Evolutionary conservation across 2,888 invertebrate species (phyloP).

Genomic region (Pollenia angustigena): DNA sequence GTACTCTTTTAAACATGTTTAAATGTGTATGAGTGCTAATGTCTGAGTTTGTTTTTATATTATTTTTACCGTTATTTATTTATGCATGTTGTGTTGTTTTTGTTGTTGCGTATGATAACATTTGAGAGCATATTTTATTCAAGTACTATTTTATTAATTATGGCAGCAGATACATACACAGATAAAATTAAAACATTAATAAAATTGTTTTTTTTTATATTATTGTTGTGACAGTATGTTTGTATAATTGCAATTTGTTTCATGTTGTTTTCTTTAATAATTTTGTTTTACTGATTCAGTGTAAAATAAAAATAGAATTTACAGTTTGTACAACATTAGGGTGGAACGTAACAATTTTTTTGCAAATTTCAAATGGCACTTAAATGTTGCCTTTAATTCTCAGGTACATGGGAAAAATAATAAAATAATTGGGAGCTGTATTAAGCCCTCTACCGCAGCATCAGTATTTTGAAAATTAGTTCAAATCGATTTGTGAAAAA

Average conservation of each 20-base stretch:
- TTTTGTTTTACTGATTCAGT: background rate
- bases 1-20: background rate
- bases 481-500: too few species aligned
- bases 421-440: too few species aligned
- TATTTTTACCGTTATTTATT: conserved; percentile 13
- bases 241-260: conserved; percentile 2
- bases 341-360: too few species aligned
- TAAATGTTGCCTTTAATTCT: too few species aligned
- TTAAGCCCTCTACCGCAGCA: too few species aligned
- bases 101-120: conserved; percentile 23
- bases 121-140: conserved; percentile 42
- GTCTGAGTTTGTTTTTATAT: conserved; percentile 10
- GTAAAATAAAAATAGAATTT: background rate
- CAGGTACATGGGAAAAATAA: too few species aligned
- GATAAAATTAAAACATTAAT: background rate
- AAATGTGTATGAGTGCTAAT: conserved; percentile 12
- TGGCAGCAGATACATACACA: conserved; percentile 33
- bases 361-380: too few species aligned
- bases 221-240: background rate
- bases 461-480: too few species aligned
- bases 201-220: conserved; percentile 14
- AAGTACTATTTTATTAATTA: conserved; percentile 53
- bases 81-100: background rate
- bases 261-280: background rate
- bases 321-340: too few species aligned